These are phyloP conservation scores for Tamandua tetradactyla DNA, from an alignment of 2,797 vertebrate species.

Conservation along the genomic window DNA sequence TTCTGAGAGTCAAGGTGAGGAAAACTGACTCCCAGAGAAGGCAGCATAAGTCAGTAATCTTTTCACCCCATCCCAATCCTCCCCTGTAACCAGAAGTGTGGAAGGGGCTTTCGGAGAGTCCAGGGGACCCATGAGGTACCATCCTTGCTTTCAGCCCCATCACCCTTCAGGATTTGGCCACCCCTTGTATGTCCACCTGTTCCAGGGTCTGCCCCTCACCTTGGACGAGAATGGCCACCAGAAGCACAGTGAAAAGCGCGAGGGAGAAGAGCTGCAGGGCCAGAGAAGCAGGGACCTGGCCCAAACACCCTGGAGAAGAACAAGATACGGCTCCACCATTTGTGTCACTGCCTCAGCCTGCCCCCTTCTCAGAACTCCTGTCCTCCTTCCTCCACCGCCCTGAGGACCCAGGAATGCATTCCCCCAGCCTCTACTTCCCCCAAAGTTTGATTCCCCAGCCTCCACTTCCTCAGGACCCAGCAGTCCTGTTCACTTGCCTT, in stretches of 20 bases:
- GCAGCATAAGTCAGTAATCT: not conserved
- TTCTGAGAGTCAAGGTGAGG: not conserved
- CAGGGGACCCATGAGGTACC: not conserved
- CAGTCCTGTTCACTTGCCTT: no score
- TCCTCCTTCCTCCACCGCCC: not conserved
- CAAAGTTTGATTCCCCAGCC: not conserved
- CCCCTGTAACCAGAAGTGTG: not conserved
- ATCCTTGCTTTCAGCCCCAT: not conserved
- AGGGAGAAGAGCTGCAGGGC: not conserved
- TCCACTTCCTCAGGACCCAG: not conserved
- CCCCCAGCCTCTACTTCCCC: not conserved
- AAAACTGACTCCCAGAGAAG: not conserved
- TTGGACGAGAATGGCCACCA: not conserved
- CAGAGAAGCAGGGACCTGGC: fast-evolving
- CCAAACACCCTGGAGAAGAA: not conserved
- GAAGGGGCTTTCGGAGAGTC: not conserved
- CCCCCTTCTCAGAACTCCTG: not conserved
- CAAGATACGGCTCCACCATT: fast-evolving
- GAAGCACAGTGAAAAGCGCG: not conserved
- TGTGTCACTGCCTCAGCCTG: no score
- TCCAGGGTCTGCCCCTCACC: not conserved
- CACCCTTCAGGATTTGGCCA: not conserved
- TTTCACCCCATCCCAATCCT: no score
- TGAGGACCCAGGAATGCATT: not conserved
- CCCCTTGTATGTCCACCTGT: no score